Evolutionary conservation across 2,113 vertebrate genomes (phyloP).

Genomic region (Elachura formosa): DNA sequence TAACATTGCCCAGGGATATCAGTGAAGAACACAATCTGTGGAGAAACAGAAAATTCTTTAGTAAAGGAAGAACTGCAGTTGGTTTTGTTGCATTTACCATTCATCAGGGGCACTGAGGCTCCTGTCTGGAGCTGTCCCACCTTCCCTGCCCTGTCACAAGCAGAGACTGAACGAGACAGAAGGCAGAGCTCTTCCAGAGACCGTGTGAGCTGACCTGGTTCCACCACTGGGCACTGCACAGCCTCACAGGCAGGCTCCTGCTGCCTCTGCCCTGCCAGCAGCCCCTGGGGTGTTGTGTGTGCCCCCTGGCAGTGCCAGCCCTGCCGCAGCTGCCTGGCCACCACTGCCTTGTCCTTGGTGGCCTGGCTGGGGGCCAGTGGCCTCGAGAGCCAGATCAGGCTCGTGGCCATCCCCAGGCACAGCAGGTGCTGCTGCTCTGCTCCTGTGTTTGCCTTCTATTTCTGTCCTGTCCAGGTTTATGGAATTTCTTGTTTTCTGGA

Average conservation of each 20-base stretch:
- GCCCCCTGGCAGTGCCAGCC: background rate
- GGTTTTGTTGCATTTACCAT: background rate
- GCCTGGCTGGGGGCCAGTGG: background rate
- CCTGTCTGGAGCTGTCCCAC: background rate
- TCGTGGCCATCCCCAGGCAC: background rate
- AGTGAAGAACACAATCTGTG: background rate
- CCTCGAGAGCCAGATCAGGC: background rate
- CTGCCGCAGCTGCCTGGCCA: background rate
- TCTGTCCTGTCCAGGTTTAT: background rate
- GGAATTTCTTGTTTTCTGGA: background rate
- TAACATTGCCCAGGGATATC: background rate
- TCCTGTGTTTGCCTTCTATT: fast-evolving
- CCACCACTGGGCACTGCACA: background rate
- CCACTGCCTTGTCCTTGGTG: background rate
- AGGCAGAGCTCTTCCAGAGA: background rate
- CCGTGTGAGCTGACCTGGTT: background rate
- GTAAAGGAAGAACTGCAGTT: background rate
- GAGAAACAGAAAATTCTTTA: background rate
- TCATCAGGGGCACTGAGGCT: background rate
- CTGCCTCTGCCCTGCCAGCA: background rate
- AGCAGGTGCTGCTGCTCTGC: background rate
- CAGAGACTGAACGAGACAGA: background rate
- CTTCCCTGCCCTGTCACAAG: background rate
- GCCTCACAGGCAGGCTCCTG: background rate
- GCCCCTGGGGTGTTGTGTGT: background rate